A percentile compares a stretch with the other conserved stretches of the same genome.
Evolutionary conservation across 2,113 vertebrate species (phyloP).

Genomic region (Herpetotheres cachinnans): DNA sequence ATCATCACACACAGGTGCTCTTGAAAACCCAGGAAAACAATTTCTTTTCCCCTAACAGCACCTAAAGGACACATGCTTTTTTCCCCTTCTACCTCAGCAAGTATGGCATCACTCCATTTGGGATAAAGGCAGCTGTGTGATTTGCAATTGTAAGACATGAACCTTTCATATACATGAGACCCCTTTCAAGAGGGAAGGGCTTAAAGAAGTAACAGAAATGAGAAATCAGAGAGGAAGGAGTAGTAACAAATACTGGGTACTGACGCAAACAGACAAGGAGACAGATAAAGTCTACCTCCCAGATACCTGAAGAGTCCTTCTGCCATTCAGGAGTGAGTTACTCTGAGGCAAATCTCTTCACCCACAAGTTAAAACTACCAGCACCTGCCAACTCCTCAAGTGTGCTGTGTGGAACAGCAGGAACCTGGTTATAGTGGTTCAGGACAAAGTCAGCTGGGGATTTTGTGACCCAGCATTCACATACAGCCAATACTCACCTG

Average conservation of each 20-base stretch:
- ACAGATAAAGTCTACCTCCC: background rate
- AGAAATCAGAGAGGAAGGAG: background rate
- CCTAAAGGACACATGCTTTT: background rate
- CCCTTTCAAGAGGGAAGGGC: background rate
- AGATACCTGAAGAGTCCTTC: background rate
- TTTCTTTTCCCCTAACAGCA: rapidly evolving
- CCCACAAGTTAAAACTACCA: background rate
- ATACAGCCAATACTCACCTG: constrained; percentile 32
- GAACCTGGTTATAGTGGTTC: background rate
- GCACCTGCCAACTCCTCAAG: background rate
- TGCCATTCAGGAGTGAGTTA: background rate
- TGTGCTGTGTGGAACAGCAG: background rate
- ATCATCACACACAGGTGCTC: background rate
- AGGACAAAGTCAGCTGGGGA: background rate
- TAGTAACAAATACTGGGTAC: background rate
- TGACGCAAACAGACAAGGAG: background rate
- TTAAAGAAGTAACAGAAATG: background rate
- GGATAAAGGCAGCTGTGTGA: background rate
- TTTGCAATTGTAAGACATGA: background rate
- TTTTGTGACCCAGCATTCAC: background rate
- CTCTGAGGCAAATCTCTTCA: background rate
- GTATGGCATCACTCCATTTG: background rate
- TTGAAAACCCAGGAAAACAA: background rate
- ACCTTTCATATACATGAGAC: background rate
- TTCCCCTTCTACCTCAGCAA: background rate